Evolutionary conservation across 2,113 vertebrate species (phyloP).

Genomic region (Chaetorhynchus papuensis): DNA sequence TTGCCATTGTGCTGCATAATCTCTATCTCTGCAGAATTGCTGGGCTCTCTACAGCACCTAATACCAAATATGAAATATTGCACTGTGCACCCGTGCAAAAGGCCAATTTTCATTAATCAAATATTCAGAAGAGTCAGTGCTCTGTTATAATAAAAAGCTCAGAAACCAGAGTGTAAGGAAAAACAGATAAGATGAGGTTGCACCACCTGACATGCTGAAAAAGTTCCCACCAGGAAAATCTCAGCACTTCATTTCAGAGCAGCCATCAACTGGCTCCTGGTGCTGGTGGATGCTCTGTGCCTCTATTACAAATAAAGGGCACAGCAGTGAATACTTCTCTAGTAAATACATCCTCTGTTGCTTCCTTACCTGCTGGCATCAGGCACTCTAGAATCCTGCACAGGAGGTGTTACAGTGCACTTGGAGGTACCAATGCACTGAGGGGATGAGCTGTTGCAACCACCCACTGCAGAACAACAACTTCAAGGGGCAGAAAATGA

Average conservation of each 20-base stretch:
- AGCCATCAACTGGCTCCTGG: neutral
- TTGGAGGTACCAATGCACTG: too few relatives aligned
- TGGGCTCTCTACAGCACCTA: neutral
- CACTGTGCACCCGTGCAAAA: conserved; percentile 17
- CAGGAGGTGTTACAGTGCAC: neutral
- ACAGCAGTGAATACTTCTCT: neutral
- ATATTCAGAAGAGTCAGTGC: conserved; percentile 6
- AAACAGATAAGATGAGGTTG: neutral
- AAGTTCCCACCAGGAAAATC: neutral
- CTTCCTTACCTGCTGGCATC: neutral
- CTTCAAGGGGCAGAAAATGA: neutral
- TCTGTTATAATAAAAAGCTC: neutral
- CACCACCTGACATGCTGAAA: neutral
- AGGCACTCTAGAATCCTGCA: neutral
- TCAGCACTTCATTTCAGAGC: neutral
- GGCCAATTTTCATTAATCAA: conserved; percentile 50
- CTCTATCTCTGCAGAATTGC: neutral
- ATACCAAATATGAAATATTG: conserved; percentile 18
- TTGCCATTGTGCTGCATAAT: conserved; percentile 9
- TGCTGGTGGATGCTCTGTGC: neutral
- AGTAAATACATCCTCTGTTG: neutral
- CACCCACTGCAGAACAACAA: neutral
- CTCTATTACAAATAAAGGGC: neutral
- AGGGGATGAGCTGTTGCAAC: neutral
- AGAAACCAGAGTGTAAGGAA: neutral